Base-by-base conservation (phyloP, 2,113 vertebrate genomes). In the Caracal caracal region DNA sequence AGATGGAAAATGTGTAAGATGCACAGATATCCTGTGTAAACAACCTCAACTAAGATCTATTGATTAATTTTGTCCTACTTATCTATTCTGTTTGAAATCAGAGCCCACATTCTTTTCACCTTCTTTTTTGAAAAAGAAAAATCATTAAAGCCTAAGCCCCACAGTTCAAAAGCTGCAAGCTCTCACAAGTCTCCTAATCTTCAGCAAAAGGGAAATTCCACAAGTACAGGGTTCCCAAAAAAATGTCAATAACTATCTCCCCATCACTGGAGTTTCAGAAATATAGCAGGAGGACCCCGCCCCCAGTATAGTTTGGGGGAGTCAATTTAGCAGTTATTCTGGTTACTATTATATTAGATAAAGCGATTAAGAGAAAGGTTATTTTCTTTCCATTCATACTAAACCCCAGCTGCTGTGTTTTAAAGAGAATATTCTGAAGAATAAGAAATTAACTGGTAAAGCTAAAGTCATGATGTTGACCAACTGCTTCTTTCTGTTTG, bases 1-100 rank as follows among this genome's bases (percentile, higher is more conserved):
- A 97, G 95, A 97, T 96, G 89, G 92, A 63, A 95, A 98, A 94
- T 94, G 26, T 92, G 26, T 83, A 59, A 96, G 66, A 96, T 90
- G 71, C 51, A 49, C 73, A 92, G 81, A 63, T 97, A 89, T 71
- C 90, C 91, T 56, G 11, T 80, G 37, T 80, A 88, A 97, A 95
- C 16, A 79, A 92, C 17, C 43, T 43, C 78, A 33, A 1, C 53
- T 84, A 75, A 0, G 0, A 97, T 70, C 79, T 33, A 35, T 1
- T 84, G 71, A 92, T 97, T 97, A 93, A 83, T 92, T 79, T 93
- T 88, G 22, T 51, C 73, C 90, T 88, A 59, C 20, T 91, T 95
- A 53, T 78, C 33, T 84, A 51, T 87, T 95, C 63, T 93, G 20
- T 37, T 95, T 96, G 93, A 82, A 89, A 91, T 63, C 68, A n/a